Base-by-base conservation (phyloP, 2,888 invertebrate species). In the Ametastegia equiseti region DNA sequence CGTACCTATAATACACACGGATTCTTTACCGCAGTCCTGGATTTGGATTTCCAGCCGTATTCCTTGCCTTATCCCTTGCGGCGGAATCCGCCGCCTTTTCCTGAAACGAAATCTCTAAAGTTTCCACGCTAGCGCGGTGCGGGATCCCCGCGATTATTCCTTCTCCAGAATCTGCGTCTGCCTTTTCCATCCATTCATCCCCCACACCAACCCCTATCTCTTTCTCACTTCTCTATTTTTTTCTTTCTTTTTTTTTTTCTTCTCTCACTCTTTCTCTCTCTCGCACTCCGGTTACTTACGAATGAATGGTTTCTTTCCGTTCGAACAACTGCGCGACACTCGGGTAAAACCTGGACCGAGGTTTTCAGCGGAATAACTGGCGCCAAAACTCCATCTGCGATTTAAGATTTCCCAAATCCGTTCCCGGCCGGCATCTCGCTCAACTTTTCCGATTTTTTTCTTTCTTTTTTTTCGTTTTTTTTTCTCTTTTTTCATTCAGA, bases 221-320 rank as follows among this genome's bases (percentile, higher is more conserved):
- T 67, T 19, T 39, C 39, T 69, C 67, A 39, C n/a, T 39, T 15
- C 33, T 15, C n/a, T n/a, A n/a, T n/a, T n/a, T n/a, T n/a, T n/a
- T n/a, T n/a, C n/a, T n/a, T n/a, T n/a, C n/a, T n/a, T n/a, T n/a
- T n/a, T n/a, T n/a, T n/a, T n/a, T n/a, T n/a, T n/a, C n/a, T n/a
- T 54, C 36, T 19, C 11, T 57, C 19, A 30, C 27, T 30, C 45
- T 47, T 15, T 50, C 30, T 54, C 54, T 39, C 30, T 75, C 33
- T 75, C 54, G 7, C 50, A 19, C 75, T 50, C 54, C 50, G 11
- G 36, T 75, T 75, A 75, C 23, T 75, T 75, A 54, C 75, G 75
- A 75, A 75, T 54, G 54, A 75, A 75, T 75, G 75, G 75, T 50
- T 75, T 54, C 75, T 75, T 75, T 75, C 75, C 75, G 75, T 75